Evolutionary conservation across 2,888 invertebrate genomes (phyloP).

Genomic region (Dendrolimus pini): DNA sequence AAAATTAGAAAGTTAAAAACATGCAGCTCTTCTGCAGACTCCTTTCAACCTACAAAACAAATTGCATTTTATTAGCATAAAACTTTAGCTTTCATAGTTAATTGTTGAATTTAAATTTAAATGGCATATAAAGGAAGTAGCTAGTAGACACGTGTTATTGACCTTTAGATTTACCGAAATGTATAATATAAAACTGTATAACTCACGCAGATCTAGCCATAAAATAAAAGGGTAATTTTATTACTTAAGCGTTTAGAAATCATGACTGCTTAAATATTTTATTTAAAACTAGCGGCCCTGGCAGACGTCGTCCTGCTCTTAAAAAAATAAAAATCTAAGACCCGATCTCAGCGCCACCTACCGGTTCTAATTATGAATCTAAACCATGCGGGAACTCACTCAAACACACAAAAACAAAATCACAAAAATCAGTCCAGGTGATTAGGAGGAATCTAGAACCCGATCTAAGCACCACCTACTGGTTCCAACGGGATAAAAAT

Average conservation of each 20-base stretch:
- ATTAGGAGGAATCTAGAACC: no score
- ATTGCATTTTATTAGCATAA: slow-evolving; percentile 72
- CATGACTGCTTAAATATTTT: not conserved
- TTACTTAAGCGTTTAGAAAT: not conserved
- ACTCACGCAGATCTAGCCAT: slow-evolving; percentile 4
- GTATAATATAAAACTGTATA: slow-evolving; percentile 8
- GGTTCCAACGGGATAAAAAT: no score
- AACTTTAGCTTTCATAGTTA: slow-evolving; percentile 62
- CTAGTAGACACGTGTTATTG: slow-evolving; percentile 36
- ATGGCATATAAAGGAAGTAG: slow-evolving; percentile 44
- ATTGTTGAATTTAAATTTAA: slow-evolving; percentile 50
- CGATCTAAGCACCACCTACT: no score
- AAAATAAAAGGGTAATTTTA: slow-evolving; percentile 3
- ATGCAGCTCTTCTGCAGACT: slow-evolving; percentile 59
- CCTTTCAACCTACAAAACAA: slow-evolving; percentile 67
- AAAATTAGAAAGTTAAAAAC: slow-evolving; percentile 70
- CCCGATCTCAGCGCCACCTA: no score
- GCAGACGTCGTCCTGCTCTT: no score
- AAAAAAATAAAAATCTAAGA: no score
- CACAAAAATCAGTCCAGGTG: no score
- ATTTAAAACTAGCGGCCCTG: slow-evolving; percentile 1
- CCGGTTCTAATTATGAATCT: no score
- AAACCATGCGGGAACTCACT: no score
- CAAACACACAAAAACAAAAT: no score
- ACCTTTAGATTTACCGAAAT: slow-evolving; percentile 37